phyloP scores from a whole-genome alignment of 2,797 vertebrate genomes.

The Gymnocypris eckloni region DNA sequence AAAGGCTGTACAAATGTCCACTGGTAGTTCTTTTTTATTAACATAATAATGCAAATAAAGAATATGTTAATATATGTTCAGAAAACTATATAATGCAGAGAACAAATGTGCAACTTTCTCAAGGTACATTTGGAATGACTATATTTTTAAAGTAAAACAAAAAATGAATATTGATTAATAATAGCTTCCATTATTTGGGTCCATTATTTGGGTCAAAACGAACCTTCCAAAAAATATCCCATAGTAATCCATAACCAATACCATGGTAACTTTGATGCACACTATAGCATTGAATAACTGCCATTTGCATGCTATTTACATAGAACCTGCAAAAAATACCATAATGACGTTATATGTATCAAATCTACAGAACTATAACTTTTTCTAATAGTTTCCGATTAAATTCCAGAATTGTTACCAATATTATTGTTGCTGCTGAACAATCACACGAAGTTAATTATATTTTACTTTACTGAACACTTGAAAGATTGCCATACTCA shows the following conservation, averaged over 20 bases:
- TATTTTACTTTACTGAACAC: background rate
- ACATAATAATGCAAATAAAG: background rate
- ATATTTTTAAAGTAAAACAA: background rate
- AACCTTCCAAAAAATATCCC: background rate
- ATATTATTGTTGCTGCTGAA: background rate
- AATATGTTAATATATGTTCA: background rate
- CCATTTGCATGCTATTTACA: background rate
- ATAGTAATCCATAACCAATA: background rate
- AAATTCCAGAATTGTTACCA: background rate
- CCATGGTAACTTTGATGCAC: background rate
- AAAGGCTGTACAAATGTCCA: background rate
- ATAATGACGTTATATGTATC: background rate
- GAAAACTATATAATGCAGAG: background rate
- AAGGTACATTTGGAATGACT: background rate
- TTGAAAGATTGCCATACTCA: background rate
- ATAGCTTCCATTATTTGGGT: background rate
- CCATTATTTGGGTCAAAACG: no score
- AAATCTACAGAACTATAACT: background rate
- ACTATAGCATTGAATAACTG: background rate
- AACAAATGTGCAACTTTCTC: background rate
- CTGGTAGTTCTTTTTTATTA: no score
- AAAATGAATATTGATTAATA: background rate
- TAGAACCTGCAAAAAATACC: background rate
- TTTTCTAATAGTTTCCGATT: background rate
- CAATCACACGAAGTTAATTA: background rate